Base-by-base conservation (phyloP, 2,113 vertebrate genomes). In the Tachycineta bicolor region DNA sequence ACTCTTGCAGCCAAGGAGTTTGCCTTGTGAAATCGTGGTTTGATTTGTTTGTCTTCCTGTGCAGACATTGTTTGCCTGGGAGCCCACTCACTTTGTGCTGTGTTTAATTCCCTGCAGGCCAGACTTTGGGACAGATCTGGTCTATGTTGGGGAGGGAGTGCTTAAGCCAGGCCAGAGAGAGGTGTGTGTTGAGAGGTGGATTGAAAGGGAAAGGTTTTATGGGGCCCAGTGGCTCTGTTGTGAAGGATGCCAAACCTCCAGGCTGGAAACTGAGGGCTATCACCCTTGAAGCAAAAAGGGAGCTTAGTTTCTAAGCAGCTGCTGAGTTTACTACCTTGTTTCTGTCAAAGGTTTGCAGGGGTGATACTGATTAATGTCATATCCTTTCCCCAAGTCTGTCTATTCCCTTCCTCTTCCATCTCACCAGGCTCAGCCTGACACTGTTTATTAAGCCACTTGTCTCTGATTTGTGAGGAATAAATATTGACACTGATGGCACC, bases 401-500 rank as follows among this genome's bases (percentile, higher is more conserved):
- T 87, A 14, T 92, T 78, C 87, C 69, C 78, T 89, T 92, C 59
- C 58, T 79, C 78, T 52, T 90, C 85, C 64, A 56, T 63, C 70
- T 95, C 62, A 64, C 69, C 67, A 65, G 49, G 58, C 89, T 52
- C 82, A 76, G 53, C 63, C 84, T 97, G 93, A 89, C 84, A 85
- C 64, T 55, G 16, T 89, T 86, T 87, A 84, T 96, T 96, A 95
- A 93, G 75, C 64, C 86, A 58, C 89, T 80, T 75, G 77, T 90
- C 60, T 41, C 56, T 90, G 82, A 75, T 80, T 91, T 77, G 37
- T 90, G 90, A 93, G 88, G 77, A 97, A 94, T 92, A 97, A 92
- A 83, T 83, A 79, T 92, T 91, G 97, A 96, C 93, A 71, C 52
- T 92, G 88, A 95, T 93, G 89, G 64, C 56, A 95, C 50, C 89